phyloP scores from a whole-genome alignment of 2,797 vertebrate genomes.

The Macropodus opercularis region DNA sequence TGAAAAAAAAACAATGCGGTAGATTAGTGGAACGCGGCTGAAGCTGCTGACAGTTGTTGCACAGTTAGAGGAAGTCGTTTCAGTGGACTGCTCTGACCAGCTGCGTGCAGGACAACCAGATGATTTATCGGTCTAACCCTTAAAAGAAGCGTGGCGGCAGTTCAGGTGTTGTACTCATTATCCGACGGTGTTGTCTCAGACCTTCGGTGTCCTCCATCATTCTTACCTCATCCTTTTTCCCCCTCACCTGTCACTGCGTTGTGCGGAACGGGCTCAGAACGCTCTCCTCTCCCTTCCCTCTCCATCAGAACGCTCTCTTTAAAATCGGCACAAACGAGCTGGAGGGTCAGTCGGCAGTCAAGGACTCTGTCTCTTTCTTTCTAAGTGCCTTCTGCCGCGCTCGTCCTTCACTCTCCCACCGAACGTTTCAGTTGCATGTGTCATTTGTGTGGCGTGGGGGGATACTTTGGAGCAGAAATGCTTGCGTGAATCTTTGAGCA shows the following conservation, averaged over 20 bases:
- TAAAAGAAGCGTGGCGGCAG: conserved; percentile 25
- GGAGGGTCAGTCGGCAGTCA: conserved; percentile 67
- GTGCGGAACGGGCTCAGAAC: conserved; percentile 50
- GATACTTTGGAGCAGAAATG: conserved; percentile 56
- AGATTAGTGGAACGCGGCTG: not conserved
- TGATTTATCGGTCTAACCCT: conserved; percentile 30
- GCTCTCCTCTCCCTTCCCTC: conserved; percentile 24
- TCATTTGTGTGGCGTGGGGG: conserved; percentile 4
- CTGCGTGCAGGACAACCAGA: not conserved
- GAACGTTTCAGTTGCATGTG: conserved; percentile 42
- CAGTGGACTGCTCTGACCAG: not conserved
- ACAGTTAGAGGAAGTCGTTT: not conserved
- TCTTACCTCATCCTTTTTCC: conserved; percentile 29
- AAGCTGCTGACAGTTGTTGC: not conserved
- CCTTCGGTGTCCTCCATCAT: conserved; percentile 57
- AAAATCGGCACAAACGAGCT: conserved; percentile 70
- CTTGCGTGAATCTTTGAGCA: conserved; percentile 60
- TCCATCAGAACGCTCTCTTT: conserved; percentile 36
- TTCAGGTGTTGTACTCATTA: conserved; percentile 42
- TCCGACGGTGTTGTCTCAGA: conserved; percentile 45
- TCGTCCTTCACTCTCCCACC: conserved; percentile 49
- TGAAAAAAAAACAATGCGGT: not conserved
- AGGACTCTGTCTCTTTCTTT: conserved; percentile 70
- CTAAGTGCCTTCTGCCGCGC: conserved; percentile 50
- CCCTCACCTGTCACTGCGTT: conserved; percentile 21